These are phyloP conservation scores for Cotesia vestalis DNA, from an alignment of 1,140 invertebrate genomes.

Conservation along the genomic window DNA sequence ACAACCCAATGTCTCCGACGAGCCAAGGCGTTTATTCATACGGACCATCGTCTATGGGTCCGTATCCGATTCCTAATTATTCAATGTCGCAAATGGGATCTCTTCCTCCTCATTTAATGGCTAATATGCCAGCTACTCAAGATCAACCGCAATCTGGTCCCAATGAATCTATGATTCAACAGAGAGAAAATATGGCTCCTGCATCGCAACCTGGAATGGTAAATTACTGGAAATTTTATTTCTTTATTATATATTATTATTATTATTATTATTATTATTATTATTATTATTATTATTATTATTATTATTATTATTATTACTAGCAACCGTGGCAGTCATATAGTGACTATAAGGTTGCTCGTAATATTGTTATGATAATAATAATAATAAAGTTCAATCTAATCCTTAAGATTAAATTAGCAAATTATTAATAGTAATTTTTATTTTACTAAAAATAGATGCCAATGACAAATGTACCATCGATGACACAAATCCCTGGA, in stretches of 20 bases:
- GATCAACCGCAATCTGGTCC: conserved; percentile 36
- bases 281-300: no score
- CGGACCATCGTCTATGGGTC: conserved; percentile 49
- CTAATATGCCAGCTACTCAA: conserved; percentile 44
- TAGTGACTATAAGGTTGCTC: no score
- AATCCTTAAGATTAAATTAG: no score
- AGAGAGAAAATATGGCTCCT: conserved; percentile 50
- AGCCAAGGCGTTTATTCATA: conserved; percentile 56
- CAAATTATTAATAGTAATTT: no score
- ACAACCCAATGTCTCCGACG: conserved; percentile 59
- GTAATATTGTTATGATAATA: no score
- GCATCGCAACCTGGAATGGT: conserved; percentile 58
- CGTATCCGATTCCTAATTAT: conserved; percentile 50
- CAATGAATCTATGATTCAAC: conserved; percentile 35
- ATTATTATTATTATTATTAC: no score
- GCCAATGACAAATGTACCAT: conserved; percentile 41
- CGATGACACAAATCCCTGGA: conserved; percentile 46
- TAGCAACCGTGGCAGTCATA: no score
- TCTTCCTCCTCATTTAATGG: conserved; percentile 49
- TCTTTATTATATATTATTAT: background rate
- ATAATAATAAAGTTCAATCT: no score
- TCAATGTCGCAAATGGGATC: conserved; percentile 49
- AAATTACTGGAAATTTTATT: conserved; percentile 29
- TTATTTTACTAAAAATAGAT: conserved; percentile 33
- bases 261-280: no score